phyloP scores from a whole-genome alignment of 2,113 vertebrate genomes.

The Mesitornis unicolor region DNA sequence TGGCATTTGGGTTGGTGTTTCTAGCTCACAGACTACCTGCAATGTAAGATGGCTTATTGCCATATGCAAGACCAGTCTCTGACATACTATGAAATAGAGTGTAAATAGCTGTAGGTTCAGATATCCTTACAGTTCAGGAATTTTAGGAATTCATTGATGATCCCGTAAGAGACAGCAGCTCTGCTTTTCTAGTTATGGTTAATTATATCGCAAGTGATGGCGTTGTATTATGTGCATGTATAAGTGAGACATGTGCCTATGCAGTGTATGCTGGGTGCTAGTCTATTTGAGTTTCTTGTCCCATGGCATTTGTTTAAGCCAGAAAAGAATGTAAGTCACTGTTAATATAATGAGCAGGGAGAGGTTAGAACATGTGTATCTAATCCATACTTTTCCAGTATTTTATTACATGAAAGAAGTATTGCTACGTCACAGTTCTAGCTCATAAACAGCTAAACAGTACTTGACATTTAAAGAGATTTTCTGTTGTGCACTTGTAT shows the following conservation, averaged over 20 bases:
- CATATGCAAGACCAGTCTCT: not conserved
- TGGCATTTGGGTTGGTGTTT: not conserved
- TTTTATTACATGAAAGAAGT: not conserved
- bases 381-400: not conserved
- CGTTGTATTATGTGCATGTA: not conserved
- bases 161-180: not conserved
- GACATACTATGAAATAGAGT: not conserved
- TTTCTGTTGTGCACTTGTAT: slow-evolving; percentile 74
- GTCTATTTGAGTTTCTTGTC: not conserved
- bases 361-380: not conserved
- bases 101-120: not conserved
- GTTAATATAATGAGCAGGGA: not conserved
- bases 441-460: slow-evolving; percentile 38
- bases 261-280: not conserved
- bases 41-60: not conserved
- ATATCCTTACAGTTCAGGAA: not conserved
- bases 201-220: not conserved
- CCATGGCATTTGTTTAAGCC: not conserved
- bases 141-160: not conserved
- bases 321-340: not conserved
- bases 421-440: not conserved
- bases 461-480: slow-evolving; percentile 75
- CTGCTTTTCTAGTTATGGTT: not conserved
- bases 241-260: not conserved
- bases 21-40: not conserved